phyloP scores from a whole-genome alignment of 1,140 invertebrate genomes.

The Drosophila mojavensis region DNA sequence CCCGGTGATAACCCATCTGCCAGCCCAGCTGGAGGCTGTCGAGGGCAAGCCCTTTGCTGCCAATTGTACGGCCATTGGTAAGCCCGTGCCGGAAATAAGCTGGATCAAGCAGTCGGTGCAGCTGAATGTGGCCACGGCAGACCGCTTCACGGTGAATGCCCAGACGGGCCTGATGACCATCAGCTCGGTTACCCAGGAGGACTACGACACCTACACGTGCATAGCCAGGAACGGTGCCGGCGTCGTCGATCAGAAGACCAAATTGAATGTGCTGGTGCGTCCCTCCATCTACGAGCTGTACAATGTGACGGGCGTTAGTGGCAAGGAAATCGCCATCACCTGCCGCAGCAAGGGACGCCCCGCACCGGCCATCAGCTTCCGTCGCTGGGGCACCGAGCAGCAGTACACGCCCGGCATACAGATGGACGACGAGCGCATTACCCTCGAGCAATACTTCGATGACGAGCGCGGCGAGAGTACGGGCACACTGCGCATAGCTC shows the following conservation, averaged over 20 bases:
- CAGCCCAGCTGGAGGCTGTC: conserved; percentile 87
- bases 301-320: conserved; percentile 89
- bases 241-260: conserved; percentile 86
- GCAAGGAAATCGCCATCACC: conserved; percentile 87
- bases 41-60: conserved; percentile 91
- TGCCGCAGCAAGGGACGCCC: conserved; percentile 92
- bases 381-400: conserved; percentile 85
- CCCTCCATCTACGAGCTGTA: conserved; percentile 91
- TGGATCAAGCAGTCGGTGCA: conserved; percentile 90
- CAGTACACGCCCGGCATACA: conserved; percentile 87
- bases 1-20: conserved; percentile 88
- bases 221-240: conserved; percentile 93
- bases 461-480: conserved; percentile 87
- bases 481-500: conserved; percentile 87
- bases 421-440: conserved; percentile 87
- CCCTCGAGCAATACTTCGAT: conserved; percentile 85
- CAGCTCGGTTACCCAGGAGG: conserved; percentile 89
- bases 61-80: conserved; percentile 91
- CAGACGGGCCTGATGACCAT: conserved; percentile 89
- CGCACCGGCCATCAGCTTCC: conserved; percentile 89
- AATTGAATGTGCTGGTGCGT: conserved; percentile 88
- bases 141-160: conserved; percentile 90
- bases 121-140: conserved; percentile 88
- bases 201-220: conserved; percentile 93
- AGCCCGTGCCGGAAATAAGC: conserved; percentile 91